A percentile compares a stretch with the other conserved stretches of the same genome.
These are phyloP conservation scores for Charanyca ferruginea DNA, from an alignment of 2,888 invertebrate genomes.

Conservation along the genomic window DNA sequence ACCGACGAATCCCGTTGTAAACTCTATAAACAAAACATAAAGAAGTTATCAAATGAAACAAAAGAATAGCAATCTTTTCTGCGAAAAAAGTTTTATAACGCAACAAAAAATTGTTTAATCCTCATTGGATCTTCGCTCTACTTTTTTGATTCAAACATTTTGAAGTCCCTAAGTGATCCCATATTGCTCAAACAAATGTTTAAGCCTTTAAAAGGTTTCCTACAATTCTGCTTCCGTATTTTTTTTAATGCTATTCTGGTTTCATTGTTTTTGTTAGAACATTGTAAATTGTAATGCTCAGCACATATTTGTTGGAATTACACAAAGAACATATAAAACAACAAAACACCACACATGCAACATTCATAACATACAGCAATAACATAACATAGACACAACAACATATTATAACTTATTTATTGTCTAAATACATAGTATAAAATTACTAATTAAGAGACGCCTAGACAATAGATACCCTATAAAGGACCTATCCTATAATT, in stretches of 20 bases:
- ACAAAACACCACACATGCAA: too few relatives aligned
- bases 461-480: conserved; percentile 10
- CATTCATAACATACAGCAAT: too few relatives aligned
- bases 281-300: too few relatives aligned
- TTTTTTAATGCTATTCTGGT: too few relatives aligned
- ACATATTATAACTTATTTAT: too few relatives aligned
- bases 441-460: conserved; percentile 24
- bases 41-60: conserved; percentile 39
- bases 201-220: conserved; percentile 10
- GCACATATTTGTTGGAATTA: too few relatives aligned
- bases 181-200: conserved; percentile 17
- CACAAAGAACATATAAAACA: too few relatives aligned
- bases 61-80: conserved; percentile 10
- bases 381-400: too few relatives aligned
- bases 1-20: conserved; percentile 4
- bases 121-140: conserved; percentile 5
- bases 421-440: too few relatives aligned
- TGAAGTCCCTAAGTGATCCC: neutral
- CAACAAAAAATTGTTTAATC: conserved; percentile 19
- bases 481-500: conserved; percentile 16
- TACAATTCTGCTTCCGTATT: neutral
- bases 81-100: conserved; percentile 20
- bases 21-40: conserved; percentile 19
- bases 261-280: too few relatives aligned
- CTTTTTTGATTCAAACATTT: neutral